Base-by-base conservation (phyloP, 1,140 invertebrate species). In the Telenomus remus region DNA sequence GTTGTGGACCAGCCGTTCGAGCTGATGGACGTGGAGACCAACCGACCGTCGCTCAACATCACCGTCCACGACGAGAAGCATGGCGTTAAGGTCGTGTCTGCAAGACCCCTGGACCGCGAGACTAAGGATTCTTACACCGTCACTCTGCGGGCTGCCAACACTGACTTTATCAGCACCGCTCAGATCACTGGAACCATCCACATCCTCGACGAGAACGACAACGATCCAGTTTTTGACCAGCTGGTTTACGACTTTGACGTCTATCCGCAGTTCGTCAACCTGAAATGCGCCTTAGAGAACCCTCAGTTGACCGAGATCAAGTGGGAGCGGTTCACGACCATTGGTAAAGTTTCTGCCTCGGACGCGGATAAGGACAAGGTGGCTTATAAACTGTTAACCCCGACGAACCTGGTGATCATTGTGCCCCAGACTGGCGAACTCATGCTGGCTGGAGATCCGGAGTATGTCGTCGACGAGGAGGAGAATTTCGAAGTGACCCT, bases 351-450 rank as follows among this genome's bases (percentile, higher is more conserved):
- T 0, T 89, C 91, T 50, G 96, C 96, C 0, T 91, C 89, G 33
- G 96, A 97, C 85, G 94, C 92, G 0, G 96, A 97, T 82, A 95
- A 94, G 5, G 96, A 97, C 87, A 92, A 92, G 66, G 91, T 97
- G 4, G 93, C 95, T 9, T 98, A 96, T 84, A 92, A 92, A 56
- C 85, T 97, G 11, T 89, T 91, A n/a, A 91, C 92, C 0, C 92
- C 93, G 0, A 95, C 91, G 49, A 94, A 95, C 76, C 85, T 94
- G 27, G 91, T 95, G 8, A 94, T 97, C 7, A 93, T 97, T 61
- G 94, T 97, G 0, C 96, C 96, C 0, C 96, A 97, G 88, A 97
- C 96, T 0, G 96, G 96, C 0, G 94, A 97, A 82, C 85, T 98
- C 0, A 91, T 97, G 76, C 83, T 97, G 5, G 92, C 92, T 8